These are phyloP conservation scores for Synanceia verrucosa DNA, from an alignment of 2,797 vertebrate species.

Conservation along the genomic window DNA sequence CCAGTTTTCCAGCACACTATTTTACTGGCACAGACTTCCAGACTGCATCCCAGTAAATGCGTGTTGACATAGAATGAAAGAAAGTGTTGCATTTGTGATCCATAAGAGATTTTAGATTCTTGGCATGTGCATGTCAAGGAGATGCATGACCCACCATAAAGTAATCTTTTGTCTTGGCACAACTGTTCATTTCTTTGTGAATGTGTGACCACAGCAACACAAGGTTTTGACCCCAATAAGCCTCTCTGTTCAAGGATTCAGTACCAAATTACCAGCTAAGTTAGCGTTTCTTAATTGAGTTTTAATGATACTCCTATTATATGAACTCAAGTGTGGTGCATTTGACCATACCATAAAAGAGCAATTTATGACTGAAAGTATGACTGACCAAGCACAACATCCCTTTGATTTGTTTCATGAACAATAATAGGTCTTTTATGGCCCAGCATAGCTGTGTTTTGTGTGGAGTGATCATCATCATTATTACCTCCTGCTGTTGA, in stretches of 20 bases:
- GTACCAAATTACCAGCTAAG: slow-evolving; percentile 1
- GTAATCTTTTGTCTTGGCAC: slow-evolving; percentile 1
- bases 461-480: slow-evolving; percentile 22
- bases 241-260: slow-evolving; percentile 3
- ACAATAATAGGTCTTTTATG: neutral
- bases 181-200: slow-evolving; percentile 18
- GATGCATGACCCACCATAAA: slow-evolving; percentile 3
- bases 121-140: slow-evolving; percentile 2
- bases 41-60: slow-evolving; percentile 56
- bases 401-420: neutral
- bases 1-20: slow-evolving; percentile 51
- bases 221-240: neutral
- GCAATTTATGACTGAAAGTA: neutral
- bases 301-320: slow-evolving; percentile 8
- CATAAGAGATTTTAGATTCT: slow-evolving; percentile 31
- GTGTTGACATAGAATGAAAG: slow-evolving; percentile 60
- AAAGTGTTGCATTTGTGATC: slow-evolving; percentile 48
- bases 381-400: neutral
- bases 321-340: neutral
- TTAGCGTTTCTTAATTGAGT: neutral
- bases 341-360: neutral
- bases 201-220: neutral
- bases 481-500: slow-evolving; percentile 69
- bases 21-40: slow-evolving; percentile 51
- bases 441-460: neutral